These are phyloP conservation scores for Pelecanoides urinatrix DNA, from an alignment of 2,113 vertebrate genomes.

Conservation along the genomic window DNA sequence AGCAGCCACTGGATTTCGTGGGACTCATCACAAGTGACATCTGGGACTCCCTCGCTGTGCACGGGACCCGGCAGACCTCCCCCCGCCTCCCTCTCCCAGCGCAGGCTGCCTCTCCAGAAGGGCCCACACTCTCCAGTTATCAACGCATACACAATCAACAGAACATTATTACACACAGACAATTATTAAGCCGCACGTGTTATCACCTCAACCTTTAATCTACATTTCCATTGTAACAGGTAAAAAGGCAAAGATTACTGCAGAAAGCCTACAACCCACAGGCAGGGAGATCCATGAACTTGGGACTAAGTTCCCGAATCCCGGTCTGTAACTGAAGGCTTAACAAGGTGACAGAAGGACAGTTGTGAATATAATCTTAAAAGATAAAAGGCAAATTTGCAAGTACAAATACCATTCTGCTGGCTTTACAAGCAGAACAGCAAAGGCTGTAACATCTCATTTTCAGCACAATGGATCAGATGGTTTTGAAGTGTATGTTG, in stretches of 20 bases:
- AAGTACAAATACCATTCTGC: neutral
- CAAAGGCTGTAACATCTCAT: neutral
- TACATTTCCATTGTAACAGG: neutral
- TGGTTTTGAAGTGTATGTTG: neutral
- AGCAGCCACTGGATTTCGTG: neutral
- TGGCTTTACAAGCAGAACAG: neutral
- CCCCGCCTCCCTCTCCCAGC: neutral
- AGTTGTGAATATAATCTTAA: neutral
- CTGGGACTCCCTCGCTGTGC: rapidly evolving
- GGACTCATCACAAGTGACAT: neutral
- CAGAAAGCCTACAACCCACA: neutral
- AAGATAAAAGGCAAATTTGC: neutral
- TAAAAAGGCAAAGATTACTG: neutral
- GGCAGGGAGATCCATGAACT: neutral
- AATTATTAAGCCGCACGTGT: neutral
- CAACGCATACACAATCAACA: neutral
- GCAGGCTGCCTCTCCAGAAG: neutral
- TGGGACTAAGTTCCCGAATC: neutral
- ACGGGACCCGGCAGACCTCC: neutral
- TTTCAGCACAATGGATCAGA: neutral
- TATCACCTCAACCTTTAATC: neutral
- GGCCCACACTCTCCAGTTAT: rapidly evolving
- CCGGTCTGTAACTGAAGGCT: rapidly evolving
- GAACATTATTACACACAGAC: neutral
- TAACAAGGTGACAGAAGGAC: neutral